phyloP scores from a whole-genome alignment of 1,140 invertebrate species.

The Heliconius hermathena region DNA sequence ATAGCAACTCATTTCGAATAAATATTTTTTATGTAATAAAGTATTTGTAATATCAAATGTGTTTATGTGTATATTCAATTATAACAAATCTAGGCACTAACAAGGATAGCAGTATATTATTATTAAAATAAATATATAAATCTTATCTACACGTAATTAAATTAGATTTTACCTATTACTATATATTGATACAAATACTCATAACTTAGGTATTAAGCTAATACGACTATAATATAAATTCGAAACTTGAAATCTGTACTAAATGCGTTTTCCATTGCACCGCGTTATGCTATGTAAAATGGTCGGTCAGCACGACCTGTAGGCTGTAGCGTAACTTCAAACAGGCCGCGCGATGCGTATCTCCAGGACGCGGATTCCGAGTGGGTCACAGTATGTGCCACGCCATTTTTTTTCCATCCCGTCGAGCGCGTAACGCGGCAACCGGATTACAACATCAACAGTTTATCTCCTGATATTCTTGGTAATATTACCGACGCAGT shows the following conservation, averaged over 20 bases:
- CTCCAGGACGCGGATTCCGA: constrained; percentile 41
- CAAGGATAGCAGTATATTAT: background rate
- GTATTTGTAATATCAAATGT: too few relatives aligned
- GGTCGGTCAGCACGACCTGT: constrained; percentile 22
- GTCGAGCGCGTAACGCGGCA: constrained; percentile 40
- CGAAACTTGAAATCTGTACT: background rate
- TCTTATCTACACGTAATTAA: background rate
- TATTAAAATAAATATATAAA: background rate
- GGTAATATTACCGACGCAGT: background rate
- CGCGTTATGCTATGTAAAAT: background rate
- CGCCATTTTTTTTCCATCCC: constrained; percentile 30
- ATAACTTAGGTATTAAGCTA: background rate
- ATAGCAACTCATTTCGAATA: background rate
- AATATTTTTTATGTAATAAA: too few relatives aligned
- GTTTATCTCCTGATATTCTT: constrained; percentile 21
- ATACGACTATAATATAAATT: too few relatives aligned
- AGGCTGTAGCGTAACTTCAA: constrained; percentile 42
- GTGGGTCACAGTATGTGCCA: constrained; percentile 34
- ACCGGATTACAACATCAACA: constrained; percentile 35
- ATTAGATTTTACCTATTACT: background rate
- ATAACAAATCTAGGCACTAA: too few relatives aligned
- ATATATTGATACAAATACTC: background rate
- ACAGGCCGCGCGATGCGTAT: constrained; percentile 41
- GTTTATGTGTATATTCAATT: too few relatives aligned
- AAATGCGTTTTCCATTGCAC: background rate